A percentile compares a stretch with the other conserved stretches of the same genome.
Conservation (phyloP, 2,888 invertebrate genomes). For the Pristionchus exspectatus region DNA sequence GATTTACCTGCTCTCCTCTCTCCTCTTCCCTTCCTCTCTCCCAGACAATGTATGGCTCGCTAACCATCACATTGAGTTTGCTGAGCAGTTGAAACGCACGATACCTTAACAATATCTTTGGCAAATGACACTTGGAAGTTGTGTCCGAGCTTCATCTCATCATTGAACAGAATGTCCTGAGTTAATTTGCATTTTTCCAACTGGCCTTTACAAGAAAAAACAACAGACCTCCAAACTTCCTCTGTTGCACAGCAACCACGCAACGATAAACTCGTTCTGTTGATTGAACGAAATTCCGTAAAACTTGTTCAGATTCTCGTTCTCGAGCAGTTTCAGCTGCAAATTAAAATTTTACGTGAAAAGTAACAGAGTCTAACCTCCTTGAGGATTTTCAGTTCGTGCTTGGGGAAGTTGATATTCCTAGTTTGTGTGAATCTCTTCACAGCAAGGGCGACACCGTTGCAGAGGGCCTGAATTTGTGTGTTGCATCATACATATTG, state of each 20-base stretch:
- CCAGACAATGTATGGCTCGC: too few species aligned
- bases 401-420: conserved; percentile 74
- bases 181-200: conserved; percentile 2
- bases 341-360: conserved; percentile 26
- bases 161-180: conserved; percentile 78
- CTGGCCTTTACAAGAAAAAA: too few species aligned
- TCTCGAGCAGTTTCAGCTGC: conserved; percentile 74
- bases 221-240: conserved; percentile 72
- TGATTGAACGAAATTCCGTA: conserved; percentile 78
- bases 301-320: conserved; percentile 78
- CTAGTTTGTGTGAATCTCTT: conserved; percentile 75
- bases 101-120: conserved; percentile 77
- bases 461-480: conserved; percentile 66
- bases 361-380: conserved; percentile 60
- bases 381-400: conserved; percentile 71
- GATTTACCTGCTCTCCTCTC: too few species aligned
- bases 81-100: not conserved
- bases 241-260: conserved; percentile 76
- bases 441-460: conserved; percentile 74
- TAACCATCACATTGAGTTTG: too few species aligned
- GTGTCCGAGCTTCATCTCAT: conserved; percentile 76
- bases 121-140: conserved; percentile 78
- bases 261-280: conserved; percentile 77
- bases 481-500: not conserved
- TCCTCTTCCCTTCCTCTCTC: too few species aligned